phyloP scores from a whole-genome alignment of 2,113 vertebrate genomes.

The Calidris pygmaea region DNA sequence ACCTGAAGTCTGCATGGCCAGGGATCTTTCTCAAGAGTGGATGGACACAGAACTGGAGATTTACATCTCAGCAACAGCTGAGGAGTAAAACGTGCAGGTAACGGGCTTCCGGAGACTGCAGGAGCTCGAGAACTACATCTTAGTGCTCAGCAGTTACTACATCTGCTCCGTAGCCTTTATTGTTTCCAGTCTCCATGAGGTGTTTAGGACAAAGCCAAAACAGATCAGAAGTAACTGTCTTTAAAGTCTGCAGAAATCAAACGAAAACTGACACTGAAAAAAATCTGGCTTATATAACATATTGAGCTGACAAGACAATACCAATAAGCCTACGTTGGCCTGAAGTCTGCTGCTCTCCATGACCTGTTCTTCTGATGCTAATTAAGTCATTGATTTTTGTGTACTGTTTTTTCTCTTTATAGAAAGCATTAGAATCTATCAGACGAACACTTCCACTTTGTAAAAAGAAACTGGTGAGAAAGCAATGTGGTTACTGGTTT shows the following conservation, averaged over 20 bases:
- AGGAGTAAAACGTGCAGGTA: background rate
- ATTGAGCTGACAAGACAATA: conserved; percentile 44
- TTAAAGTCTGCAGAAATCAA: conserved; percentile 42
- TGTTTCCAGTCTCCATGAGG: background rate
- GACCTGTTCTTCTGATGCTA: conserved; percentile 45
- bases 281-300: conserved; percentile 42
- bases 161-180: background rate
- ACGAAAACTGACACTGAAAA: conserved; percentile 53
- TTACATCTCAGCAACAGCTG: background rate
- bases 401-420: conserved; percentile 19
- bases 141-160: background rate
- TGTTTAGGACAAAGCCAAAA: conserved; percentile 35
- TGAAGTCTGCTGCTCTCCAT: conserved; percentile 39
- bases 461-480: background rate
- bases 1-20: background rate
- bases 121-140: background rate
- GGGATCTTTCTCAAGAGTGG: background rate
- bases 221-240: conserved; percentile 29
- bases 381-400: conserved; percentile 38
- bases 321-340: conserved; percentile 34
- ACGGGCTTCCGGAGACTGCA: background rate
- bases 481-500: background rate
- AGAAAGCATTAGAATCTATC: background rate
- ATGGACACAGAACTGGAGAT: background rate
- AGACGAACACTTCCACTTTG: background rate